Evolutionary conservation across 2,888 invertebrate genomes (phyloP).

Genomic region (Mesoligia furuncula): DNA sequence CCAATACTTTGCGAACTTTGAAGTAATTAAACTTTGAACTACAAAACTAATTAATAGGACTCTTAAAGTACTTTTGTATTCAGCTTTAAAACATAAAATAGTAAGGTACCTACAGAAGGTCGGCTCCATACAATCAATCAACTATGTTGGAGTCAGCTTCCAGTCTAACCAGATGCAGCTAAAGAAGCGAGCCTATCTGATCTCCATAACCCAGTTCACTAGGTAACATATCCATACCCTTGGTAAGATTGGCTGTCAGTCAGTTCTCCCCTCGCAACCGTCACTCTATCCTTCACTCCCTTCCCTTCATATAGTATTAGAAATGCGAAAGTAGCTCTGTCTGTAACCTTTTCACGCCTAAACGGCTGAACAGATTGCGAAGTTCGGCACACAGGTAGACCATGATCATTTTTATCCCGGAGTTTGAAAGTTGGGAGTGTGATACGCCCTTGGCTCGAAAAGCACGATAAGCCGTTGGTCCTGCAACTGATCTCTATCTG

Average conservation of each 20-base stretch:
- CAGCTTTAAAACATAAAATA: slow-evolving; percentile 13
- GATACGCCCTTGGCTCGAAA: not conserved
- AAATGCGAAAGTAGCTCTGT: not conserved
- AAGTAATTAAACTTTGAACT: slow-evolving; percentile 55
- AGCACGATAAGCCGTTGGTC: not conserved
- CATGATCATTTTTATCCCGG: not conserved
- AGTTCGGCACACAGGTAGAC: not conserved
- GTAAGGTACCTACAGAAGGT: not conserved
- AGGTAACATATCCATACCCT: not conserved
- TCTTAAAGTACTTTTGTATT: slow-evolving; percentile 21
- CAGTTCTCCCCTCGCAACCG: not conserved
- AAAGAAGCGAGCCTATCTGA: not conserved
- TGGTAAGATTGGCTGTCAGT: not conserved
- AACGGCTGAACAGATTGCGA: not conserved
- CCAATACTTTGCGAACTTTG: slow-evolving; percentile 49
- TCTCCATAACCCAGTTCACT: not conserved
- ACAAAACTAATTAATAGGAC: slow-evolving; percentile 54
- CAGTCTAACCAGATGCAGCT: not conserved
- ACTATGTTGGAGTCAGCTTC: not conserved
- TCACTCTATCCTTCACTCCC: not conserved
- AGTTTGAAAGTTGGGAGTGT: not conserved
- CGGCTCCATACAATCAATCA: not conserved
- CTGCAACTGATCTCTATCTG: not conserved
- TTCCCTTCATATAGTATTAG: not conserved
- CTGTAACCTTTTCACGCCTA: not conserved